Conservation (phyloP, 2,113 vertebrate genomes). For the Etheostoma cragini region DNA sequence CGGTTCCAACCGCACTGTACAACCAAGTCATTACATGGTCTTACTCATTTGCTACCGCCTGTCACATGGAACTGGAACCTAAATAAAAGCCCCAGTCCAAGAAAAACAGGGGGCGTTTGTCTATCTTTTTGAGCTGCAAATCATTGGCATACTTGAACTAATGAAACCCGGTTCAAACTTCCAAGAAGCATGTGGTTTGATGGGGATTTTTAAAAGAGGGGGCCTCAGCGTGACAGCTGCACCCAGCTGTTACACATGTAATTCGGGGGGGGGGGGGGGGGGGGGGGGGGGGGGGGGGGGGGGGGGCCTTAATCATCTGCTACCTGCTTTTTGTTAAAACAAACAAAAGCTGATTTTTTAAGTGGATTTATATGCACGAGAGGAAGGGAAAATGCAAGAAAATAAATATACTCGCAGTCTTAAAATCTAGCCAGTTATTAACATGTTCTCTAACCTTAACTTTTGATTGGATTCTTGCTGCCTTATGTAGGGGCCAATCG, state of each 20-base stretch:
- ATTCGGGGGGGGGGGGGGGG: constrained; percentile 74
- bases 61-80: constrained; percentile 6
- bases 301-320: constrained; percentile 68
- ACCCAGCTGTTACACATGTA: constrained; percentile 81
- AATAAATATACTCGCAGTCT: constrained; percentile 4
- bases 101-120: constrained; percentile 42
- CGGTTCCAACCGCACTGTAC: constrained; percentile 2
- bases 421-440: constrained; percentile 87
- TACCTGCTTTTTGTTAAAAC: constrained; percentile 42
- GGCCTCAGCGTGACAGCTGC: constrained; percentile 85
- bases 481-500: constrained; percentile 69
- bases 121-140: constrained; percentile 46
- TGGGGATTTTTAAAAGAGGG: constrained; percentile 48
- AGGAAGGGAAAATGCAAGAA: not conserved
- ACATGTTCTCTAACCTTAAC: constrained; percentile 77
- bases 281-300: constrained; percentile 77
- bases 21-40: constrained; percentile 11
- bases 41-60: constrained; percentile 46
- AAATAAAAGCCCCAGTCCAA: constrained; percentile 17
- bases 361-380: constrained; percentile 14
- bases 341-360: constrained; percentile 43
- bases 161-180: constrained; percentile 45
- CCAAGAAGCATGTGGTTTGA: constrained; percentile 24
- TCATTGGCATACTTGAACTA: constrained; percentile 49
- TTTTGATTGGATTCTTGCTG: constrained; percentile 83